Percentiles rank a stretch among this genome's conserved stretches.
Evolutionary conservation across 2,888 invertebrate genomes (phyloP).

Genomic region (Calliphora vomitoria): DNA sequence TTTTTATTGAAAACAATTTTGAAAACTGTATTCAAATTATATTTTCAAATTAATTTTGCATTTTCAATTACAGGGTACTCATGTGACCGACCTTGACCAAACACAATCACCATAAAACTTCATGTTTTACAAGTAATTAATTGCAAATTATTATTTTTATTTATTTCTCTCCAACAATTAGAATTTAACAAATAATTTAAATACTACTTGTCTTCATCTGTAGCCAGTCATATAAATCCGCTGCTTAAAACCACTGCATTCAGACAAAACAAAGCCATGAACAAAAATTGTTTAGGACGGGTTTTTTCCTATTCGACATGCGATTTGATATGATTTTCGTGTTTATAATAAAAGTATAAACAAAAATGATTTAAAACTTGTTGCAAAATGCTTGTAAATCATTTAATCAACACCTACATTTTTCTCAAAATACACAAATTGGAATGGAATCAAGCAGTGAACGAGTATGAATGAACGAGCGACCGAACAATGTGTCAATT

Average conservation of each 20-base stretch:
- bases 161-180: conserved; percentile 48
- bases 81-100: conserved; percentile 46
- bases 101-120: background rate
- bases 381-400: conserved; percentile 71
- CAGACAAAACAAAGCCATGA: background rate
- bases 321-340: conserved; percentile 62
- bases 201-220: conserved; percentile 42
- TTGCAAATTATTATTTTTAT: background rate
- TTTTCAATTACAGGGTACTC: background rate
- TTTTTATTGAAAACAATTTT: too few relatives aligned
- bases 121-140: conserved; percentile 1
- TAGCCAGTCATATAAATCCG: conserved; percentile 10
- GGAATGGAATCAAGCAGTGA: conserved; percentile 10
- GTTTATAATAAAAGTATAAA: conserved; percentile 50
- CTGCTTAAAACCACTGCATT: background rate
- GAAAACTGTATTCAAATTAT: too few relatives aligned
- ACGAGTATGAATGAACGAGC: conserved; percentile 11
- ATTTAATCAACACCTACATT: conserved; percentile 72
- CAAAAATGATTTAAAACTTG: conserved; percentile 69
- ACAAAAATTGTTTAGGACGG: conserved; percentile 33
- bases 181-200: conserved; percentile 56
- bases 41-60: too few relatives aligned
- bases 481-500: conserved; percentile 51
- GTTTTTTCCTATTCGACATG: conserved; percentile 51
- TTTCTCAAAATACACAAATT: conserved; percentile 17